Evolutionary conservation across 64 coral and sea anemone genomes (phyloP).

Genomic region (Stylophora pistillata): DNA sequence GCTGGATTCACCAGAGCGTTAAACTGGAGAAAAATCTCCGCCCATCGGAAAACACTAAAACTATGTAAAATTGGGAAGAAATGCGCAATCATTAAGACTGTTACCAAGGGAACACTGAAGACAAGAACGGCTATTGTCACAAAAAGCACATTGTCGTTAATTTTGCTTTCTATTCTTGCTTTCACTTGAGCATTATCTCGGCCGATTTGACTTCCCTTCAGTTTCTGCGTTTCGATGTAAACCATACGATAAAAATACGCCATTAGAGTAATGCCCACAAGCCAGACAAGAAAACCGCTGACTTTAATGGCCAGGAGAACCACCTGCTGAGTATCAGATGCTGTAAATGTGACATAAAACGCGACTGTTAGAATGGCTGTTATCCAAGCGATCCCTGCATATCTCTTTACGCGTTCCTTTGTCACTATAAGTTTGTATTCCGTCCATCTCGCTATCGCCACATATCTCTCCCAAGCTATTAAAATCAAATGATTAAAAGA

Average conservation of each 20-base stretch:
- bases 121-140: background rate
- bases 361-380: background rate
- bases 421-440: background rate
- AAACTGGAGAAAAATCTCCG: background rate
- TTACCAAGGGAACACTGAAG: background rate
- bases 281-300: background rate
- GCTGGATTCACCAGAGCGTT: background rate
- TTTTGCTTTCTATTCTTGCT: background rate
- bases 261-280: background rate
- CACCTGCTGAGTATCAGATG: background rate
- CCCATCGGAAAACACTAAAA: background rate
- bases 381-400: background rate
- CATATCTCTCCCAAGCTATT: conserved; percentile 3
- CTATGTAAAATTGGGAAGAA: background rate
- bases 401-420: background rate
- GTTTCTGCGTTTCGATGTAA: background rate
- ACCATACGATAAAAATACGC: background rate
- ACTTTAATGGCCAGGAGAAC: too few relatives aligned
- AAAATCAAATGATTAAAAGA: background rate
- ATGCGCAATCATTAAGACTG: background rate
- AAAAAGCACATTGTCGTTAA: background rate
- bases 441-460: background rate
- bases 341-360: background rate
- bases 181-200: background rate
- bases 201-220: background rate